A percentile compares a stretch with the other conserved stretches of the same genome.
These are phyloP conservation scores for Pachymerium ferrugineum DNA, from an alignment of 2,888 invertebrate genomes.

Conservation along the genomic window DNA sequence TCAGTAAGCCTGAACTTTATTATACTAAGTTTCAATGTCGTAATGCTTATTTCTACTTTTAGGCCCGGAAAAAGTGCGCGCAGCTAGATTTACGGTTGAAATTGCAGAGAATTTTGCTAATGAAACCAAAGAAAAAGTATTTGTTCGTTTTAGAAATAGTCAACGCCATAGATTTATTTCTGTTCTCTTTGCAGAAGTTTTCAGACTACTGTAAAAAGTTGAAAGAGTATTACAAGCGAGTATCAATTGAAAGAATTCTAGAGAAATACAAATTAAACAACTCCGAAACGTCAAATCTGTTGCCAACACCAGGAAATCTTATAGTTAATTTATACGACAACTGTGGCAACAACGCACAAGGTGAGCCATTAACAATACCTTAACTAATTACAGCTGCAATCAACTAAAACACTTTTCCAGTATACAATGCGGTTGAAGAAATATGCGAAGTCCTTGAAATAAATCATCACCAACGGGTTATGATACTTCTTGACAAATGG, in stretches of 20 bases:
- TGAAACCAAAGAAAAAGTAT: not conserved
- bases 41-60: not conserved
- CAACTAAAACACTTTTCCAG: not conserved
- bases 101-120: not conserved
- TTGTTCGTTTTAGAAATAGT: no score
- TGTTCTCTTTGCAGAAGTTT: not conserved
- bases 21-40: not conserved
- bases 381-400: no score
- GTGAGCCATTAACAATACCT: no score
- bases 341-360: no score
- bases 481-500: not conserved
- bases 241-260: not conserved
- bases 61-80: not conserved
- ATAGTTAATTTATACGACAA: not conserved
- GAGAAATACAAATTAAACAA: not conserved
- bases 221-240: not conserved
- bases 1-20: not conserved
- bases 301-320: not conserved
- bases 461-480: not conserved
- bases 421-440: not conserved
- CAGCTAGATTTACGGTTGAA: not conserved
- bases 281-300: not conserved
- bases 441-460: not conserved
- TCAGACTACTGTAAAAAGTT: not conserved
- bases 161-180: no score